Percentiles rank a stretch among this genome's conserved stretches.
phyloP scores from a whole-genome alignment of 2,797 vertebrate genomes.

The Sebastes goodei region DNA sequence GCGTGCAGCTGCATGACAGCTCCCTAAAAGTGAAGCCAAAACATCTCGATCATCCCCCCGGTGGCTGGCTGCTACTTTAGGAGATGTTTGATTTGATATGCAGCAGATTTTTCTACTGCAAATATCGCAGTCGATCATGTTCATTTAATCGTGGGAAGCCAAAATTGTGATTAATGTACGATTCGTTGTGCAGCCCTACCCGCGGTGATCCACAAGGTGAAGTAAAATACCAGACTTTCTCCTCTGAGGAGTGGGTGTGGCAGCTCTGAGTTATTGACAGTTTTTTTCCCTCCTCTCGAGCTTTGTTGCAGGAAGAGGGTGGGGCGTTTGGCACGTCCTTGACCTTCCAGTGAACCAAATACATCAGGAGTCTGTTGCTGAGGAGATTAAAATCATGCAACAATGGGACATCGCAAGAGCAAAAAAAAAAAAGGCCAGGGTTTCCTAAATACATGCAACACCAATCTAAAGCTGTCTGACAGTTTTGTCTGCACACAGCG shows the following conservation, averaged over 20 bases:
- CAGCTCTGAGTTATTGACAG: conserved; percentile 48
- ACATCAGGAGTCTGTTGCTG: conserved; percentile 69
- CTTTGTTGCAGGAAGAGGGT: conserved; percentile 54
- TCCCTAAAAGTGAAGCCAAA: too few species aligned
- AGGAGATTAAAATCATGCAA: conserved; percentile 76
- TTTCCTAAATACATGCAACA: conserved; percentile 43
- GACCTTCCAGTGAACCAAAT: conserved; percentile 80
- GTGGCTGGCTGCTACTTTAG: too few species aligned
- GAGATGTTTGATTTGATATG: too few species aligned
- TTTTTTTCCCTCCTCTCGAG: neutral
- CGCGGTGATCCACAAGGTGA: neutral
- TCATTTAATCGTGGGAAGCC: too few species aligned
- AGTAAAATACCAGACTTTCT: neutral
- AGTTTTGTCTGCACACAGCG: conserved; percentile 13
- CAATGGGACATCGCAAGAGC: conserved; percentile 54
- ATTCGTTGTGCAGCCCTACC: too few species aligned
- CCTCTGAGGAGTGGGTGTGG: conserved; percentile 16
- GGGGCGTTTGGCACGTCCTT: conserved; percentile 73
- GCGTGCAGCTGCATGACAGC: too few species aligned
- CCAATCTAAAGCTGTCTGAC: conserved; percentile 26
- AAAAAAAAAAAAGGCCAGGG: neutral
- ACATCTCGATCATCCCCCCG: too few species aligned
- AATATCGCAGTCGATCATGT: too few species aligned
- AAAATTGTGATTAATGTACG: too few species aligned
- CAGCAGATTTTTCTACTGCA: too few species aligned